These are phyloP conservation scores for Cosmia pyralina DNA, from an alignment of 2,888 invertebrate genomes.

Conservation along the genomic window DNA sequence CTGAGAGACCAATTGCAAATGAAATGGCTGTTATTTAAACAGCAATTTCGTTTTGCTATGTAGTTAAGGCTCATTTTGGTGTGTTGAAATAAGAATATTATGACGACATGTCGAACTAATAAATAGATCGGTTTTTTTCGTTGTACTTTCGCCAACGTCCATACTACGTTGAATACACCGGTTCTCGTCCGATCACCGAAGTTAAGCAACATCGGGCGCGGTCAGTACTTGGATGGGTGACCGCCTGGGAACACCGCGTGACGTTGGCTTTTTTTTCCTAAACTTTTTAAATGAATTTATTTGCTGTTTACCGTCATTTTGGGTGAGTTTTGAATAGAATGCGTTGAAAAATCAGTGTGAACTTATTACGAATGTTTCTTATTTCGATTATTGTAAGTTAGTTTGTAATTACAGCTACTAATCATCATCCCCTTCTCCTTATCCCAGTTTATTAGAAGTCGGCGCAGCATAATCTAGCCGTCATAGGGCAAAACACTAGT, in stretches of 20 bases:
- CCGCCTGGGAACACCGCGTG: slow-evolving; percentile 86
- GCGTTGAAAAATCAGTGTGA: not conserved
- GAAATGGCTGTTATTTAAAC: slow-evolving; percentile 48
- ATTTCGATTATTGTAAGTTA: not conserved
- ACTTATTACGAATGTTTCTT: not conserved
- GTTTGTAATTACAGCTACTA: not conserved
- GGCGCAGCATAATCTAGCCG: not conserved
- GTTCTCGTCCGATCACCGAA: slow-evolving; percentile 85
- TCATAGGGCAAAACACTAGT: not conserved
- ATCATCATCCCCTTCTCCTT: not conserved
- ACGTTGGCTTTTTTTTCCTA: slow-evolving; percentile 73
- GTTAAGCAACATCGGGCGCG: slow-evolving; percentile 88
- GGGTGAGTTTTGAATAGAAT: not conserved
- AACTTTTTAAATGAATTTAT: not conserved
- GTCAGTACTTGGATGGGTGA: slow-evolving; percentile 89
- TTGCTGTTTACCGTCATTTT: not conserved
- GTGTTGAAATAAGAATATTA: not conserved
- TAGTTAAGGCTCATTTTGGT: slow-evolving; percentile 8
- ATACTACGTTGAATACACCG: slow-evolving; percentile 8
- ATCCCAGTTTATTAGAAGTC: not conserved
- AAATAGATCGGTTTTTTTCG: not conserved
- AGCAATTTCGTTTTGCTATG: not conserved
- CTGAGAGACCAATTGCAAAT: slow-evolving; percentile 49
- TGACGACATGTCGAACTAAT: not conserved
- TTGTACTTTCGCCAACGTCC: not conserved